A percentile compares a stretch with the other conserved stretches of the same genome.
These are phyloP conservation scores for Rousettus leschenaultii DNA, from an alignment of 2,113 vertebrate genomes.

Conservation along the genomic window DNA sequence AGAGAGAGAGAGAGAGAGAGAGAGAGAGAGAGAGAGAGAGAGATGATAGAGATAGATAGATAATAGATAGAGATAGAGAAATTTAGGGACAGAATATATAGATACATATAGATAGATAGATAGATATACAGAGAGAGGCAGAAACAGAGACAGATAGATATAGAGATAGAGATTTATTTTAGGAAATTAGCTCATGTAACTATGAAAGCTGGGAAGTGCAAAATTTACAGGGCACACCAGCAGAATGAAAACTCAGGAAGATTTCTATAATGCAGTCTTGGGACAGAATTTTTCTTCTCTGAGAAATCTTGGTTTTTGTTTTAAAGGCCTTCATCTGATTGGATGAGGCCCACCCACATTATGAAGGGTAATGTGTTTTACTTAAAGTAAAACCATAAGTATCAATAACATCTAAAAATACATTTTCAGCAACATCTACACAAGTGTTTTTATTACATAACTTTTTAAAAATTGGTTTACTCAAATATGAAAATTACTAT, in stretches of 20 bases:
- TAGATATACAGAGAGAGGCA: too few relatives aligned
- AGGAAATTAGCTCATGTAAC: neutral
- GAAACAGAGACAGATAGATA: neutral
- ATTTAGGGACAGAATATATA: too few relatives aligned
- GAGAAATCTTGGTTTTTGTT: neutral
- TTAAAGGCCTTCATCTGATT: too few relatives aligned
- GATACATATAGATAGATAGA: too few relatives aligned
- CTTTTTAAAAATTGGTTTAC: neutral
- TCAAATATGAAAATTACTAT: neutral
- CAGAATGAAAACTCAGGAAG: neutral
- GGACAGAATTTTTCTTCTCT: neutral
- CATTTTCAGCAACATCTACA: neutral
- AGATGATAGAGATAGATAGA: too few relatives aligned
- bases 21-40: too few relatives aligned
- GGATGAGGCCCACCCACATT: too few relatives aligned
- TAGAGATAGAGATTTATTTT: neutral
- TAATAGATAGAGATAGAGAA: too few relatives aligned
- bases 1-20: too few relatives aligned
- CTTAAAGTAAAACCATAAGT: too few relatives aligned
- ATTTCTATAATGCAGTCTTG: neutral
- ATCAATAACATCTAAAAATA: too few relatives aligned
- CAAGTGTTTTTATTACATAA: neutral
- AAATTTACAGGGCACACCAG: neutral
- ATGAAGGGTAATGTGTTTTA: too few relatives aligned
- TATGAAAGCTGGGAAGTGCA: neutral